Conservation (phyloP, 1,140 invertebrate genomes). For the Procambarus clarkii region DNA sequence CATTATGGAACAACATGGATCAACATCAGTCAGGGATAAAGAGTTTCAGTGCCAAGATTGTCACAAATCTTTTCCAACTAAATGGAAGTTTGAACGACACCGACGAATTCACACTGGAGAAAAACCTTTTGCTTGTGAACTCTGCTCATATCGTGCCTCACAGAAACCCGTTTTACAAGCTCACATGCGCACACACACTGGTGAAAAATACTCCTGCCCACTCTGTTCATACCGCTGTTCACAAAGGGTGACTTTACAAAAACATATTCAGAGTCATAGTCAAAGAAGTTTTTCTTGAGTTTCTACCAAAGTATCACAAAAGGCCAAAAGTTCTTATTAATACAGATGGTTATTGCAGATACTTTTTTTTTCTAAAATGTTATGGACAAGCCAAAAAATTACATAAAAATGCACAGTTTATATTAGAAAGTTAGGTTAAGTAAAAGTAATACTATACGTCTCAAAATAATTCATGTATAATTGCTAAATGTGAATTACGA, state of each 20-base stretch:
- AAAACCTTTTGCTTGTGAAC: conserved; percentile 57
- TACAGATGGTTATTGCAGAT: no score
- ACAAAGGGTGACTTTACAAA: conserved; percentile 33
- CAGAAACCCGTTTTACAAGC: conserved; percentile 43
- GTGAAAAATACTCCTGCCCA: conserved; percentile 43
- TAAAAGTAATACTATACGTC: no score
- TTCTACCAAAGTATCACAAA: neutral
- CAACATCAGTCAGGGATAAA: conserved; percentile 16
- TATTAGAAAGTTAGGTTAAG: no score
- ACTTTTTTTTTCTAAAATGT: no score
- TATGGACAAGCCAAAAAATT: no score
- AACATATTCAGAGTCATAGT: conserved; percentile 22
- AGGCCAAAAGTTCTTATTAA: no score
- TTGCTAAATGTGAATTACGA: no score
- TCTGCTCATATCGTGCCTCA: conserved; percentile 51
- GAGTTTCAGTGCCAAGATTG: conserved; percentile 50
- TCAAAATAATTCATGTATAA: no score
- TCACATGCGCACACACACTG: conserved; percentile 51
- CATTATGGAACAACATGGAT: conserved; percentile 13
- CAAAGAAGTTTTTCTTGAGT: conserved; percentile 17
- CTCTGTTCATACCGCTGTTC: conserved; percentile 42
- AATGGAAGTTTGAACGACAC: conserved; percentile 58
- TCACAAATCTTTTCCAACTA: conserved; percentile 47
- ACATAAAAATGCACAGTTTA: no score
- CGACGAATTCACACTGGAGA: conserved; percentile 48